Evolutionary conservation across 2,113 vertebrate species (phyloP), one percentile per base, ranked within the genome.

Genomic region (Lonchura striata): DNA sequence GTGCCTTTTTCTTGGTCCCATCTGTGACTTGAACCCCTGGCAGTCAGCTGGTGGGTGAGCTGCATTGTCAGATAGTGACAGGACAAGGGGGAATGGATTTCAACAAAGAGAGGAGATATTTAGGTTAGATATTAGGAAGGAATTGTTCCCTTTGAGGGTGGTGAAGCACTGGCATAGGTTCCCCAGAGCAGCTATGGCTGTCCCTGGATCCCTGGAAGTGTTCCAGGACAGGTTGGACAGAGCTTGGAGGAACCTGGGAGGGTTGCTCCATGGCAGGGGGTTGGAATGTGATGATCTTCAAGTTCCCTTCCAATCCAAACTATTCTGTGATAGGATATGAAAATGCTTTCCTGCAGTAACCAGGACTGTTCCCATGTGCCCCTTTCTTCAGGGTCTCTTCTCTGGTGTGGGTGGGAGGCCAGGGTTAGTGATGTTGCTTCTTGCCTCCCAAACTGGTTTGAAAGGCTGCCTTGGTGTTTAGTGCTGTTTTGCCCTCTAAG

Each of bases 351-450:
- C 53, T 80, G 41, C 2, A 8, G 24, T 1, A 14, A 2, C 25
- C 1, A 27, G 23, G 21, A 14, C 47, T 56, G 30, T 54, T 66
- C 5, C 28, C 9, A 3, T 0, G 0, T 24, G 5, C 1, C 0
- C 16, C 11, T 69, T 44, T 41, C 59, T 80, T n/a, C 25, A 44
- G 54, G n/a, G 21, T 37, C 46, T 64, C 53, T 35, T 35, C 53
- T 65, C n/a, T 9, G 11, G 5, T 6, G 1, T 46, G 57, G 23
- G 8, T 59, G 39, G 12, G 46, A 68, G 49, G 28, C 7, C 41
- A 61, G 14, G 24, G 19, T 21, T 54, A 15, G 10, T 0, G 4
- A 5, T 27, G 6, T 39, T 65, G 70, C 28, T 87, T 65, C 52
- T 54, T 82, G 42, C 44, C 6, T 78, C 50, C 37, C 25, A 47